Conservation (phyloP, 2,888 invertebrate species). For the Sceliomorpha sp. region DNA sequence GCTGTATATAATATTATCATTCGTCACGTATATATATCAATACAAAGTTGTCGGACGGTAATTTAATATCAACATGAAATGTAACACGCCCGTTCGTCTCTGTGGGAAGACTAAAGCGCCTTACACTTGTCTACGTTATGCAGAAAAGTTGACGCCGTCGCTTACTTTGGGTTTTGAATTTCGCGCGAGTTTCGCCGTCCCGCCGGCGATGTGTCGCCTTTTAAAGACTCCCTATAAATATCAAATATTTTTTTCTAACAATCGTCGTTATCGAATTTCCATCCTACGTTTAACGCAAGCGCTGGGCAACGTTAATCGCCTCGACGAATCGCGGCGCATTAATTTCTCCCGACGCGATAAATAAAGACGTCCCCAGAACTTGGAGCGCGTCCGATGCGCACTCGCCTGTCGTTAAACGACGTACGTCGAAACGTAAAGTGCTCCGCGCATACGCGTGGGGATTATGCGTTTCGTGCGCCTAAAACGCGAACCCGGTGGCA, state of each 20-base stretch:
- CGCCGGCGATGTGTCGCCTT: constrained; percentile 12
- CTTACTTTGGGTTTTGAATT: constrained; percentile 45
- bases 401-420: constrained; percentile 31
- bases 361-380: constrained; percentile 7
- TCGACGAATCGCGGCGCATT: too few species aligned
- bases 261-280: too few species aligned
- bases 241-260: too few species aligned
- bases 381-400: constrained; percentile 13
- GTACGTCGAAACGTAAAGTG: constrained; percentile 33
- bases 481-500: constrained; percentile 44
- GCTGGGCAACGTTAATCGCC: background rate
- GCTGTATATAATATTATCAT: too few species aligned
- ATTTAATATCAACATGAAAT: constrained; percentile 75
- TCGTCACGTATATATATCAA: too few species aligned
- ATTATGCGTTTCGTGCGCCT: constrained; percentile 34
- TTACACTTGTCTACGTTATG: constrained; percentile 7
- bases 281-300: constrained; percentile 3
- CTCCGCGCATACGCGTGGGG: constrained; percentile 27
- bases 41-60: constrained; percentile 58
- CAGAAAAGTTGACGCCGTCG: constrained; percentile 35
- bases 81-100: constrained; percentile 55
- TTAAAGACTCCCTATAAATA: too few species aligned
- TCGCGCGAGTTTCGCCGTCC: constrained; percentile 43
- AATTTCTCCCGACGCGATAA: too few species aligned
- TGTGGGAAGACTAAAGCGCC: constrained; percentile 20